Base-by-base conservation (phyloP, 2,888 invertebrate genomes). In the Coremacera marginata region DNA sequence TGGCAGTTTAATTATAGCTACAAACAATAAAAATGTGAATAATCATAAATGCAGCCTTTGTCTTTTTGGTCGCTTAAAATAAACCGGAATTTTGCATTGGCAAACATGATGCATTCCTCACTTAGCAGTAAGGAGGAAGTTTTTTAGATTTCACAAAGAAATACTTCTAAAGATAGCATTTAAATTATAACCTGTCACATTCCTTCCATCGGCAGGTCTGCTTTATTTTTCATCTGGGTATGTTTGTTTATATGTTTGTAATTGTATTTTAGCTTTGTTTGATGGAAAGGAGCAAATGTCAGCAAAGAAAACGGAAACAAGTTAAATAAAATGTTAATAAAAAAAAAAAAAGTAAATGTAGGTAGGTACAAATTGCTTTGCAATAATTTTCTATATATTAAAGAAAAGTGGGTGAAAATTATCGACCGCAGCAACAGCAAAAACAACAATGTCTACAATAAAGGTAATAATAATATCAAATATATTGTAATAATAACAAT, bases 331-430 rank as follows among this genome's bases (percentile, higher is more conserved):
- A 55, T 44, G 14, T 3, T 2, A 1, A 55, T 19, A 62, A 16
- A 62, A 25, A 27, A 9, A 1, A 55, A 55, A 62, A 16, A 62
- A 25, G 2, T 4, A 1, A 27, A 22, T 5, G 27, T 49, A 27
- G 49, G 44, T 44, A 68, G 25, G 27, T 51, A 51, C 49, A 51
- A 68, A 68, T 68, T 68, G 16, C 68, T 68, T 25, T 68, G 25
- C 16, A 68, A 68, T 16, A 51, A 68, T 44, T 44, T 44, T 44
- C 44, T 44, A 44, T 44, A 2, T 16, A 67, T 25, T 22, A 67
- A 9, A 31, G 16, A 62, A 67, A 37, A 25, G 25, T 8, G 22
- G 25, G 44, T 11, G 49, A 49, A 67, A 67, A 67, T 49, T 67
- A 11, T 25, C 49, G 5, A 22, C 25, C 34, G 31, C 9, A 19